Conservation (phyloP, 2,113 vertebrate genomes). For the Ifrita kowaldi region DNA sequence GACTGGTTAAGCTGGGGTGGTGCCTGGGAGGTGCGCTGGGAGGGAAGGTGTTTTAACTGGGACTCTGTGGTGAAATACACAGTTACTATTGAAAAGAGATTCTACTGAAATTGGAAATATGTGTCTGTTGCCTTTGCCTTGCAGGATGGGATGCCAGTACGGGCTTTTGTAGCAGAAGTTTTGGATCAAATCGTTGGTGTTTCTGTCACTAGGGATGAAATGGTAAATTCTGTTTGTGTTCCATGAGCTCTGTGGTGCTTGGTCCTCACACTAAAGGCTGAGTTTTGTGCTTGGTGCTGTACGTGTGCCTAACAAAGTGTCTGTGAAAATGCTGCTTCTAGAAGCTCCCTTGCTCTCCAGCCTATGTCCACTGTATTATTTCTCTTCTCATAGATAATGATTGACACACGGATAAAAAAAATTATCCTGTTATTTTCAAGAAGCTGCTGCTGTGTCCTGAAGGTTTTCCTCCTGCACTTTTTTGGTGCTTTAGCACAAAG, state of each 20-base stretch:
- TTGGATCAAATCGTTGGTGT: slow-evolving; percentile 78
- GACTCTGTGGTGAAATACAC: neutral
- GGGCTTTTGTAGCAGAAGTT: slow-evolving; percentile 83
- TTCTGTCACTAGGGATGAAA: slow-evolving; percentile 83
- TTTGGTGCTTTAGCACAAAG: neutral
- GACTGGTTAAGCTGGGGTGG: neutral
- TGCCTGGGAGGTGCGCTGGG: neutral
- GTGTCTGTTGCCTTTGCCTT: slow-evolving; percentile 12
- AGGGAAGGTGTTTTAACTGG: neutral
- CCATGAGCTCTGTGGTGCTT: neutral
- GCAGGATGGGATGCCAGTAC: slow-evolving; percentile 79
- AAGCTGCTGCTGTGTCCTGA: neutral
- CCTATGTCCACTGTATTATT: neutral
- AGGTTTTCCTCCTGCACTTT: neutral
- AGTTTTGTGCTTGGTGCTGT: neutral
- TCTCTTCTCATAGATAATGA: neutral
- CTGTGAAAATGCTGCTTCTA: neutral
- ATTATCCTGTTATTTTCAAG: neutral
- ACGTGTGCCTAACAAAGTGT: neutral
- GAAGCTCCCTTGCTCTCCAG: neutral
- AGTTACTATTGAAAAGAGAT: neutral
- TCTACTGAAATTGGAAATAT: neutral
- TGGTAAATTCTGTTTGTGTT: slow-evolving; percentile 70
- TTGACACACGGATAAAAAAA: neutral
- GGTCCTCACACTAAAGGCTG: neutral